These are phyloP conservation scores for Stenoptilia bipunctidactyla DNA, from an alignment of 2,888 invertebrate species.

Conservation along the genomic window DNA sequence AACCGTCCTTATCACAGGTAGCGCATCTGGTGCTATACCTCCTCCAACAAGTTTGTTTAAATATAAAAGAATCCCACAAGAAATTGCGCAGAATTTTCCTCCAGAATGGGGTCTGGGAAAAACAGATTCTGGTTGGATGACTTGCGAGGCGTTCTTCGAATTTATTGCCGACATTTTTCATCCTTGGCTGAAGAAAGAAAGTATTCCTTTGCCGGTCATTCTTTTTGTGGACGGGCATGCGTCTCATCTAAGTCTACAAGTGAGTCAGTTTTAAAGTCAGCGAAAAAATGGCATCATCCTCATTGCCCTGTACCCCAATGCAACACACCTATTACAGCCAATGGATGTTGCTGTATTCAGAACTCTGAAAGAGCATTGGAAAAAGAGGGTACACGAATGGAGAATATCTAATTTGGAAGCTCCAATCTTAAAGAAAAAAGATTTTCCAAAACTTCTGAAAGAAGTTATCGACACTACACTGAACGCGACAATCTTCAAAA, in stretches of 20 bases:
- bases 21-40: constrained; percentile 11
- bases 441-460: constrained; percentile 10
- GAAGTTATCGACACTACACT: constrained; percentile 9
- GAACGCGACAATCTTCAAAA: constrained; percentile 10
- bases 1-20: constrained; percentile 13
- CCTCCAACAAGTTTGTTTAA: constrained; percentile 16
- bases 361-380: constrained; percentile 23
- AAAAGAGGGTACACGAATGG: constrained; percentile 22
- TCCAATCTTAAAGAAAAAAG: constrained; percentile 5
- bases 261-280: constrained; percentile 36
- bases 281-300: constrained; percentile 18
- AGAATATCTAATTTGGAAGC: constrained; percentile 5
- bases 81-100: constrained; percentile 22
- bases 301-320: constrained; percentile 23
- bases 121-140: constrained; percentile 46
- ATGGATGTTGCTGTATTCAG: constrained; percentile 33
- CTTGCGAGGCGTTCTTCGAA: too few relatives aligned
- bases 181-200: constrained; percentile 28
- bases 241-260: constrained; percentile 28
- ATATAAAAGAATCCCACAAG: constrained; percentile 13
- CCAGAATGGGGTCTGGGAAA: constrained; percentile 32
- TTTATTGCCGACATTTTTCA: constrained; percentile 31
- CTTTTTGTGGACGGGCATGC: constrained; percentile 29
- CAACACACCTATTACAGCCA: constrained; percentile 35
- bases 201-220: constrained; percentile 23